Percentiles rank a stretch among this genome's conserved stretches.
Evolutionary conservation across 2,888 invertebrate species (phyloP).

Genomic region (Cyclophora albipunctata): DNA sequence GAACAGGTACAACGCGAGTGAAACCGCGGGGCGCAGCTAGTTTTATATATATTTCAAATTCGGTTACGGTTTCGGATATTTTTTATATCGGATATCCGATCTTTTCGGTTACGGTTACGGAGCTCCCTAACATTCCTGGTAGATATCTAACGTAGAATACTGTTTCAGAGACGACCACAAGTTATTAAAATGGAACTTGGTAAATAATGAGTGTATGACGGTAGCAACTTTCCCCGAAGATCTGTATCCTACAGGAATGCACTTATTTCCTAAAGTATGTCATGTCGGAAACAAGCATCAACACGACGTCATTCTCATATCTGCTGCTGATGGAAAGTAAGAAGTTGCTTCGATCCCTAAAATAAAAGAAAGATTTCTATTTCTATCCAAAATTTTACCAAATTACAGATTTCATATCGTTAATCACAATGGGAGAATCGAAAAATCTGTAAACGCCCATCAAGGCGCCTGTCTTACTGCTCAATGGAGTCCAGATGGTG

Average conservation of each 20-base stretch:
- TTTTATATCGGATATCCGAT: no score
- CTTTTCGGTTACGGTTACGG: no score
- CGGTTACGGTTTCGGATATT: no score
- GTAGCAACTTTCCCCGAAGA: constrained; percentile 88
- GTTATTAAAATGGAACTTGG: constrained; percentile 91
- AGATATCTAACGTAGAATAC: no score
- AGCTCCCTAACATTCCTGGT: no score
- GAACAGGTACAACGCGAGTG: no score
- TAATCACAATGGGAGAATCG: constrained; percentile 91
- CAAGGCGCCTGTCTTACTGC: constrained; percentile 91
- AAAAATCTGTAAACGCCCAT: constrained; percentile 95
- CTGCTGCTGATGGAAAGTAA: constrained; percentile 88
- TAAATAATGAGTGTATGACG: constrained; percentile 83
- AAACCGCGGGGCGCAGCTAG: no score
- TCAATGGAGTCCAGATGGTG: constrained; percentile 96
- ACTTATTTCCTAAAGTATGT: constrained; percentile 86
- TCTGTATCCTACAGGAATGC: constrained; percentile 91
- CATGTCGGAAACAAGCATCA: constrained; percentile 74
- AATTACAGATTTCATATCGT: constrained; percentile 85
- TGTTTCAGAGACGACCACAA: constrained; percentile 90
- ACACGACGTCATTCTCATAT: constrained; percentile 88
- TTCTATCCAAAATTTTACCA: no score
- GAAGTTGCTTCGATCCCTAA: constrained; percentile 12
- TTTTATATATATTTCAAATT: no score
- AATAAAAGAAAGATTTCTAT: no score